These are phyloP conservation scores for Lamproptera curius DNA, from an alignment of 2,888 invertebrate genomes.

Conservation along the genomic window DNA sequence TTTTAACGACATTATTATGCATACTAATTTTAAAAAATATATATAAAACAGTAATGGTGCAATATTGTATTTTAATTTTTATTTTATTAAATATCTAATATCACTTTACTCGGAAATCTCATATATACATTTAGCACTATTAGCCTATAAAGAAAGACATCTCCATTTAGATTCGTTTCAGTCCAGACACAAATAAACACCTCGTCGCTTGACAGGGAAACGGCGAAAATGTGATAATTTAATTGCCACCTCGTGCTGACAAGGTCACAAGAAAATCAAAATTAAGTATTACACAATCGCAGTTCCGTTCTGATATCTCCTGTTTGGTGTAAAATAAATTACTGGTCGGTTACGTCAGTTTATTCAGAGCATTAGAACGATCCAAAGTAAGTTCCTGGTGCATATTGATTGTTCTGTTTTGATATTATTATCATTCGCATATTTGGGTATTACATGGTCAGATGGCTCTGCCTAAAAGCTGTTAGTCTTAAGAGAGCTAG, in stretches of 20 bases:
- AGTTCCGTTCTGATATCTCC: constrained; percentile 49
- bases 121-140: neutral
- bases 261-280: constrained; percentile 49
- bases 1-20: neutral
- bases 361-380: constrained; percentile 23
- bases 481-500: too few relatives aligned
- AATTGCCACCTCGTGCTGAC: constrained; percentile 47
- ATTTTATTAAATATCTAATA: neutral
- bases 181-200: constrained; percentile 28
- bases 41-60: too few relatives aligned
- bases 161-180: constrained; percentile 17
- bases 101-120: neutral
- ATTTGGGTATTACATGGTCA: too few relatives aligned
- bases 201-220: constrained; percentile 36
- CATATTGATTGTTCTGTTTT: neutral
- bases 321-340: constrained; percentile 23
- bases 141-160: constrained; percentile 2
- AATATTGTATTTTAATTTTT: too few relatives aligned
- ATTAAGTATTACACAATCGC: constrained; percentile 48
- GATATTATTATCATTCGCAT: neutral
- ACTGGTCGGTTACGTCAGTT: constrained; percentile 26
- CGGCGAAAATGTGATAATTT: constrained; percentile 53
- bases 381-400: constrained; percentile 10
- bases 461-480: too few relatives aligned
- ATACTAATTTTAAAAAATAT: too few relatives aligned